Evolutionary conservation across 2,888 invertebrate genomes (phyloP).

Genomic region (Clitarchus hookeri): DNA sequence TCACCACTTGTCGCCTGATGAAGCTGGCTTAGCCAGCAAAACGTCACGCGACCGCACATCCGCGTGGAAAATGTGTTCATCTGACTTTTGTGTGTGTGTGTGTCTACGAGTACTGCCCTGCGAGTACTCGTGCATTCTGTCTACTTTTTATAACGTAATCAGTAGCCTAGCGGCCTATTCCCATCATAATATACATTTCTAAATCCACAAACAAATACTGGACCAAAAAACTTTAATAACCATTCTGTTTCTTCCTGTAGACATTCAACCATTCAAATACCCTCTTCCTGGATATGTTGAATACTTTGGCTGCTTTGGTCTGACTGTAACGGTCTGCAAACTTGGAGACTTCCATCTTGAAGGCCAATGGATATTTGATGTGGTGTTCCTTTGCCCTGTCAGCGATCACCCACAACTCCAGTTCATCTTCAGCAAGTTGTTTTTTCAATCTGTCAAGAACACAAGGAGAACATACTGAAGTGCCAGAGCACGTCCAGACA

Average conservation of each 20-base stretch:
- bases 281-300: constrained; percentile 48
- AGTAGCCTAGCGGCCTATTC: too few relatives aligned
- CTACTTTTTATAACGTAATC: too few relatives aligned
- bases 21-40: too few relatives aligned
- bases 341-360: constrained; percentile 48
- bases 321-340: constrained; percentile 46
- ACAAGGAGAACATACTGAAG: neutral
- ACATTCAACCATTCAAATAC: constrained; percentile 48
- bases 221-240: neutral
- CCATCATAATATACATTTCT: too few relatives aligned
- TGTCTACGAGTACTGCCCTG: too few relatives aligned
- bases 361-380: constrained; percentile 45
- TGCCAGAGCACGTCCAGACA: too few relatives aligned
- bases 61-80: too few relatives aligned
- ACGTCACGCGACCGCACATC: too few relatives aligned
- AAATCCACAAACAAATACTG: too few relatives aligned
- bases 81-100: too few relatives aligned
- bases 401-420: constrained; percentile 22
- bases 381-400: constrained; percentile 24
- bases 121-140: too few relatives aligned
- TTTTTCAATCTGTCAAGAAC: constrained; percentile 16
- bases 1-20: too few relatives aligned
- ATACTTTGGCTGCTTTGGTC: constrained; percentile 45
- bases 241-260: constrained; percentile 10
- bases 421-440: neutral